These are phyloP conservation scores for Euzophera pinguis DNA, from an alignment of 2,888 invertebrate species.

Conservation along the genomic window DNA sequence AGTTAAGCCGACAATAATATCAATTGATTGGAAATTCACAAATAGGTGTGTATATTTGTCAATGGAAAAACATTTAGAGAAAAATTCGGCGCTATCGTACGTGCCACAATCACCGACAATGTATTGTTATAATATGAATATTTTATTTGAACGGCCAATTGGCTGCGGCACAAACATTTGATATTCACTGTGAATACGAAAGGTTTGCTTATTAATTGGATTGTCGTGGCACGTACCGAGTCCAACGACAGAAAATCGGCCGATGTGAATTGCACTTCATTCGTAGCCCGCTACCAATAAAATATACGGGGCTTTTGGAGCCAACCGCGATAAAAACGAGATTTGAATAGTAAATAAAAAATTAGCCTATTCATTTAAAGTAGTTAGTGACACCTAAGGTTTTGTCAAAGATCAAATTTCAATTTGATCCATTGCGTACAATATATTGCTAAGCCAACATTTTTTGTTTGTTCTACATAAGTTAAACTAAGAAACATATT, in stretches of 20 bases:
- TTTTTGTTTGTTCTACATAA: no score
- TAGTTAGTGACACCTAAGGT: slow-evolving; percentile 16
- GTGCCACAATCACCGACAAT: slow-evolving; percentile 50
- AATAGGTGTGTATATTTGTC: neutral
- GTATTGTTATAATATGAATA: slow-evolving; percentile 60
- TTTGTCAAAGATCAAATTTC: neutral
- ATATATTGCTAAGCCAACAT: no score
- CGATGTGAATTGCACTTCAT: slow-evolving; percentile 68
- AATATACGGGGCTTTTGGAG: slow-evolving; percentile 44
- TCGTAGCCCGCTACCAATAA: slow-evolving; percentile 49
- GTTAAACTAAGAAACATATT: no score
- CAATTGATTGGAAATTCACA: neutral
- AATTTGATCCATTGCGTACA: neutral
- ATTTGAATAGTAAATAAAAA: slow-evolving; percentile 53
- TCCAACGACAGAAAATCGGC: slow-evolving; percentile 52
- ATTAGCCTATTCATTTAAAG: slow-evolving; percentile 36
- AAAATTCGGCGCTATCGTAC: slow-evolving; percentile 18
- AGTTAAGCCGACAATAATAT: no score
- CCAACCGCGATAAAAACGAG: slow-evolving; percentile 43
- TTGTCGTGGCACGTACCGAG: slow-evolving; percentile 55
- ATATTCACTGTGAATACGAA: slow-evolving; percentile 69
- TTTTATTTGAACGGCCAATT: slow-evolving; percentile 66
- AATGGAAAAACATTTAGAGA: slow-evolving; percentile 7
- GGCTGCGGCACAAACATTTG: slow-evolving; percentile 59
- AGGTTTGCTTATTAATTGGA: slow-evolving; percentile 74